Percentiles rank a stretch among this genome's conserved stretches.
Evolutionary conservation across 2,113 vertebrate species (phyloP).

Genomic region (Gymnocephalus cernua): DNA sequence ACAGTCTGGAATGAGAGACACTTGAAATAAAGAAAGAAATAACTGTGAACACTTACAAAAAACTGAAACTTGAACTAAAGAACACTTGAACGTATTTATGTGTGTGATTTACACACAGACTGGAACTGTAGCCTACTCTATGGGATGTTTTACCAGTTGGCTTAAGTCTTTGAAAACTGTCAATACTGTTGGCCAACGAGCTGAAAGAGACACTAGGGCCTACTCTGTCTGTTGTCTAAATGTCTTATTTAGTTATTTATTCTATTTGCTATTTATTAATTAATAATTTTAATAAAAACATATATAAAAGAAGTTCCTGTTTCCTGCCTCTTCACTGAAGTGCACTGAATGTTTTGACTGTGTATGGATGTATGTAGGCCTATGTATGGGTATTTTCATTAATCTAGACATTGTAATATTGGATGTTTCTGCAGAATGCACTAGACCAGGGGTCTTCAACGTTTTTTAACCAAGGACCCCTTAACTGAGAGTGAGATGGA

Average conservation of each 20-base stretch:
- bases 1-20: neutral
- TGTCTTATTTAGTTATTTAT: conserved; percentile 77
- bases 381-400: no score
- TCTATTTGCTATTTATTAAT: conserved; percentile 81
- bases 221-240: conserved; percentile 24
- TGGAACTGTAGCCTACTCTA: conserved; percentile 22
- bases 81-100: conserved; percentile 61
- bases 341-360: neutral
- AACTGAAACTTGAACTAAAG: conserved; percentile 68
- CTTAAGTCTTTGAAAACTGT: conserved; percentile 19
- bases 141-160: conserved; percentile 22
- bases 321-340: conserved; percentile 37
- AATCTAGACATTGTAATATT: no score
- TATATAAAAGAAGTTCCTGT: conserved; percentile 42
- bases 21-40: conserved; percentile 3
- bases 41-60: conserved; percentile 39
- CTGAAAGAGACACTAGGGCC: conserved; percentile 70
- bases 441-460: no score
- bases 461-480: no score
- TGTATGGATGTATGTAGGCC: no score
- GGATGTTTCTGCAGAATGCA: neutral
- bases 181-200: conserved; percentile 2
- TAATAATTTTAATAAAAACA: conserved; percentile 61
- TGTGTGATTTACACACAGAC: conserved; percentile 6
- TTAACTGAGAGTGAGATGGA: no score